Evolutionary conservation across 2,113 vertebrate species (phyloP).

Genomic region (Indri indri): DNA sequence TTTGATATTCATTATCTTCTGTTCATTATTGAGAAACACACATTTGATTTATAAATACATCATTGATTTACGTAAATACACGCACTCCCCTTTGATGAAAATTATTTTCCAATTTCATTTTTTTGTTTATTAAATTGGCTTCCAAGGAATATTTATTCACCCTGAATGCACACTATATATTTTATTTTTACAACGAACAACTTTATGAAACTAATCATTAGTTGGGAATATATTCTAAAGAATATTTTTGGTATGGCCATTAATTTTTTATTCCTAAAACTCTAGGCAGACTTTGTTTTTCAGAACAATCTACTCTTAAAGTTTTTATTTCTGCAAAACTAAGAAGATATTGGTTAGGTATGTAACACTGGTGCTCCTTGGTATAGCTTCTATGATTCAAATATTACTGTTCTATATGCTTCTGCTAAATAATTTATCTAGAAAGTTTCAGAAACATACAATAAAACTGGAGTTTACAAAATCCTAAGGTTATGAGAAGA

Average conservation of each 20-base stretch:
- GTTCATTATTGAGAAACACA: not conserved
- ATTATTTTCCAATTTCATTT: not conserved
- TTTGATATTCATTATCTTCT: not conserved
- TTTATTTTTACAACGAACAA: not conserved
- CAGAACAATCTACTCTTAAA: not conserved
- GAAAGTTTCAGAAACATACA: not conserved
- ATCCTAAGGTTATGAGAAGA: conserved; percentile 61
- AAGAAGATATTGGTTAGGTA: not conserved
- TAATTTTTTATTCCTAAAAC: not conserved
- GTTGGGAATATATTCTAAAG: not conserved
- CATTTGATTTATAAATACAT: not conserved
- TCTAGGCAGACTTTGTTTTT: not conserved
- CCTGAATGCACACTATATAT: not conserved
- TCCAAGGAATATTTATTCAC: not conserved
- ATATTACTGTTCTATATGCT: not conserved
- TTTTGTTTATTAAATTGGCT: not conserved
- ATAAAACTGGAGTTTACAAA: conserved; percentile 24
- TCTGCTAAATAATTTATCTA: conserved; percentile 1
- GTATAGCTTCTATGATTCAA: not conserved
- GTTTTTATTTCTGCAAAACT: not conserved
- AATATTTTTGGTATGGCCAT: not conserved
- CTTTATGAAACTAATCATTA: not conserved
- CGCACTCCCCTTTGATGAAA: not conserved
- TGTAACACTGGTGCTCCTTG: not conserved
- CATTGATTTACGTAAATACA: not conserved